Conservation (phyloP, 2,113 vertebrate species). For the Nanorana parkeri region DNA sequence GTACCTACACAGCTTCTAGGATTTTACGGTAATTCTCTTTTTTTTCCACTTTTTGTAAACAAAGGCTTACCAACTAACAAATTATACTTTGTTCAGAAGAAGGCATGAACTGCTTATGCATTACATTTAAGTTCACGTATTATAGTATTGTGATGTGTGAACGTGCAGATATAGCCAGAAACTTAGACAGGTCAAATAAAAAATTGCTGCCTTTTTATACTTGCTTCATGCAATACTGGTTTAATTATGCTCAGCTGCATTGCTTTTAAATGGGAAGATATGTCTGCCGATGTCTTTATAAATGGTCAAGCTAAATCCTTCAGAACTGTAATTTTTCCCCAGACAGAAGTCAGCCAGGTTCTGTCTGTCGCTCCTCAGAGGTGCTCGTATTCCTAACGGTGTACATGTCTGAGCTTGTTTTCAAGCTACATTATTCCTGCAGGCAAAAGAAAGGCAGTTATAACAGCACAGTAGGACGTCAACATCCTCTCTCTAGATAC, state of each 20-base stretch:
- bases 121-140: constrained; percentile 75
- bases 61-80: constrained; percentile 80
- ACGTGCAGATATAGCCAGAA: constrained; percentile 82
- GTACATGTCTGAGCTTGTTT: constrained; percentile 72
- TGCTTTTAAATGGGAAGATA: constrained; percentile 78
- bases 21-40: constrained; percentile 69
- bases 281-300: constrained; percentile 80
- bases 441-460: constrained; percentile 63
- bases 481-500: background rate
- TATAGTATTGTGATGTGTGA: constrained; percentile 72
- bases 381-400: constrained; percentile 74
- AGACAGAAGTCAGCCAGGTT: constrained; percentile 76
- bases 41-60: constrained; percentile 77
- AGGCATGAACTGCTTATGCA: constrained; percentile 74
- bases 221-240: constrained; percentile 89
- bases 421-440: constrained; percentile 81
- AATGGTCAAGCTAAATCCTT: constrained; percentile 74
- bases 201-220: constrained; percentile 80
- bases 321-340: constrained; percentile 72
- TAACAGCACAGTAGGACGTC: constrained; percentile 3
- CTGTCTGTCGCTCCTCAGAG: constrained; percentile 74
- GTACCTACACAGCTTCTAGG: constrained; percentile 82
- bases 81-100: constrained; percentile 72
- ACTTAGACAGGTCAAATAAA: constrained; percentile 76
- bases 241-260: constrained; percentile 81